phyloP scores from a whole-genome alignment of 2,797 vertebrate genomes.

The Acridotheres tristis region DNA sequence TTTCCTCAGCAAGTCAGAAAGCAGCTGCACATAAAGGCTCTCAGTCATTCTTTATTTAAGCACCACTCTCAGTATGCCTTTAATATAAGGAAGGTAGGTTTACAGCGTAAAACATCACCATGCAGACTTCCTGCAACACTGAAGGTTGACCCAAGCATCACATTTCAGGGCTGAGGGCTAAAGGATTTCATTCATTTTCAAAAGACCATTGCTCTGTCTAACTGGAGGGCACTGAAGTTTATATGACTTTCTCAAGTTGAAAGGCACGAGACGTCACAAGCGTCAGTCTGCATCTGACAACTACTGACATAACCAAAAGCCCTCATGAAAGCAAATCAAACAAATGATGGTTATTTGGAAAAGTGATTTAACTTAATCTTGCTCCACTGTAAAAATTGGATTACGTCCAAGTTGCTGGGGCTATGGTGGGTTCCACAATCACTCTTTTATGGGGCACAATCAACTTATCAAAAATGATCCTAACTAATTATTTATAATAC shows the following conservation, averaged over 20 bases:
- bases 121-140: slow-evolving; percentile 31
- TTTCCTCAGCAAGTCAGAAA: slow-evolving; percentile 15
- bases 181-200: slow-evolving; percentile 61
- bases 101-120: slow-evolving; percentile 43
- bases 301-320: slow-evolving; percentile 44
- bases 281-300: slow-evolving; percentile 47
- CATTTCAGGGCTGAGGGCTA: slow-evolving; percentile 42
- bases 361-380: slow-evolving; percentile 55
- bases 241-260: slow-evolving; percentile 31
- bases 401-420: not conserved
- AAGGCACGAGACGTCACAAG: slow-evolving; percentile 13
- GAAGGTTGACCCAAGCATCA: slow-evolving; percentile 46
- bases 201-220: not conserved
- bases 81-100: slow-evolving; percentile 40
- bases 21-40: not conserved
- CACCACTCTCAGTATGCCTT: slow-evolving; percentile 8
- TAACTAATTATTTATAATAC: slow-evolving; percentile 59
- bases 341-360: slow-evolving; percentile 52
- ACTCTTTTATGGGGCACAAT: slow-evolving; percentile 42
- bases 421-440: slow-evolving; percentile 29
- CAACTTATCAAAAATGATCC: slow-evolving; percentile 53
- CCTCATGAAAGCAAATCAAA: slow-evolving; percentile 55
- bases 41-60: slow-evolving; percentile 36
- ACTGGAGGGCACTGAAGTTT: slow-evolving; percentile 44
- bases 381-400: slow-evolving; percentile 24